Percentiles rank a stretch among this genome's conserved stretches.
Conservation (phyloP, 1,140 invertebrate genomes). For the Heterodera schachtii region DNA sequence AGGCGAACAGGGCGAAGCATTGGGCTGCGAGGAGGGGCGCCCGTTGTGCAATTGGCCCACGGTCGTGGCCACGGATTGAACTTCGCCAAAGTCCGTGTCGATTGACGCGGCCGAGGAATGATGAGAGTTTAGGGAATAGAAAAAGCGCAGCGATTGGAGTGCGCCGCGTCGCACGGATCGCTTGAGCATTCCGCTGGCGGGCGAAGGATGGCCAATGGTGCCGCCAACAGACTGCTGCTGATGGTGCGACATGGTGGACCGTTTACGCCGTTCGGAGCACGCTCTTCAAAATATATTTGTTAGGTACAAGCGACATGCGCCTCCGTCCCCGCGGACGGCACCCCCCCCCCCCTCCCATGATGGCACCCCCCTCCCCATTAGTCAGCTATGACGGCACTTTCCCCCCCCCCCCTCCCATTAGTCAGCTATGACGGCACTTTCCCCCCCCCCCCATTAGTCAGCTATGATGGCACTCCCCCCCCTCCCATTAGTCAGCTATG, state of each 20-base stretch:
- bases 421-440: too few relatives aligned
- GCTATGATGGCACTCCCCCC: too few relatives aligned
- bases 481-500: too few relatives aligned
- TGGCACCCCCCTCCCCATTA: too few relatives aligned
- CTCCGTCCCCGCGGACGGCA: too few relatives aligned
- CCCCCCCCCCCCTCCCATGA: too few relatives aligned
- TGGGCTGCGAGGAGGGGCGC: background rate
- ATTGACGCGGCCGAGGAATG: slow-evolving; percentile 40
- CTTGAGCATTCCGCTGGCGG: slow-evolving; percentile 45
- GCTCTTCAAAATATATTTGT: slow-evolving; percentile 31
- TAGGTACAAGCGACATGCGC: too few relatives aligned
- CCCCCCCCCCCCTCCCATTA: too few relatives aligned
- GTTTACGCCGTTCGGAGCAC: slow-evolving; percentile 49
- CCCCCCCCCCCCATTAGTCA: too few relatives aligned
- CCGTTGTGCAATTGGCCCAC: background rate
- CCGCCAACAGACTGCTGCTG: slow-evolving; percentile 44
- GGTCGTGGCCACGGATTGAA: slow-evolving; percentile 1
- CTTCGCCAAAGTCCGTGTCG: slow-evolving; percentile 2
- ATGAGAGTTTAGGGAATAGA: slow-evolving; percentile 56
- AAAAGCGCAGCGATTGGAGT: slow-evolving; percentile 54
- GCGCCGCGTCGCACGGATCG: slow-evolving; percentile 46
- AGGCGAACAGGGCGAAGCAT: background rate
- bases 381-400: too few relatives aligned
- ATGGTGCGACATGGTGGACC: slow-evolving; percentile 32
- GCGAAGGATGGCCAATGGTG: slow-evolving; percentile 53